Percentiles rank a stretch among this genome's conserved stretches.
phyloP scores from a whole-genome alignment of 2,888 invertebrate species.

The Rhagium mordax region DNA sequence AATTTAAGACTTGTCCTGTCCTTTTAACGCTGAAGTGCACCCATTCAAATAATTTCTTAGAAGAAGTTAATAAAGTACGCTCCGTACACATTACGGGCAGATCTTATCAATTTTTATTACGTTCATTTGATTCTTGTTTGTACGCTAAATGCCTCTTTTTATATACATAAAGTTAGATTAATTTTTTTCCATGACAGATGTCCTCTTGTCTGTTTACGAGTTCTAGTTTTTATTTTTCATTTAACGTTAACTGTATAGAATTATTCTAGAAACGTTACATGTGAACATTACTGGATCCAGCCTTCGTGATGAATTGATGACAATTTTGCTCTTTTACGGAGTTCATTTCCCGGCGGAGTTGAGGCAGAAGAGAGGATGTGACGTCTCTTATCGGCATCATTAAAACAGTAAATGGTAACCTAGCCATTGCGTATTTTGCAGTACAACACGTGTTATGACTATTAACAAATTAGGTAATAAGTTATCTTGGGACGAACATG shows the following conservation, averaged over 20 bases:
- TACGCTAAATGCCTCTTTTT: constrained; percentile 26
- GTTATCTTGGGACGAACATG: neutral
- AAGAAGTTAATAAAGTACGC: constrained; percentile 15
- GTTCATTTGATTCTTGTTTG: constrained; percentile 22
- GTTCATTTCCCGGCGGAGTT: constrained; percentile 53
- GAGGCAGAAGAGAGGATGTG: constrained; percentile 49
- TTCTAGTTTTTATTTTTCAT: constrained; percentile 31
- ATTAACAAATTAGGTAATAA: constrained; percentile 36
- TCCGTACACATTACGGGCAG: constrained; percentile 6
- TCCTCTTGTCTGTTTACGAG: constrained; percentile 32
- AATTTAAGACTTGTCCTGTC: constrained; percentile 17
- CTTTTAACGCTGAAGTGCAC: constrained; percentile 13
- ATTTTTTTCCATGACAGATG: constrained; percentile 32
- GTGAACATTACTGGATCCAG: constrained; percentile 58
- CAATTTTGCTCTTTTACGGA: constrained; percentile 62
- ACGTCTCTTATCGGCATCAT: constrained; percentile 52
- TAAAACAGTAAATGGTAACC: constrained; percentile 55
- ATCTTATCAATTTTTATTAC: constrained; percentile 23
- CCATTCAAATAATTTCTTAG: constrained; percentile 22
- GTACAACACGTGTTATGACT: constrained; percentile 34
- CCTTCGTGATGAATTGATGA: constrained; percentile 55
- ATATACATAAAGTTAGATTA: constrained; percentile 20
- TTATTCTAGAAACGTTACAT: constrained; percentile 55
- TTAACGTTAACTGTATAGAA: constrained; percentile 28
- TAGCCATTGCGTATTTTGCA: constrained; percentile 47